Evolutionary conservation across 2,888 invertebrate genomes (phyloP), one percentile per base, ranked within the genome.

Genomic region (Calliphora vomitoria): DNA sequence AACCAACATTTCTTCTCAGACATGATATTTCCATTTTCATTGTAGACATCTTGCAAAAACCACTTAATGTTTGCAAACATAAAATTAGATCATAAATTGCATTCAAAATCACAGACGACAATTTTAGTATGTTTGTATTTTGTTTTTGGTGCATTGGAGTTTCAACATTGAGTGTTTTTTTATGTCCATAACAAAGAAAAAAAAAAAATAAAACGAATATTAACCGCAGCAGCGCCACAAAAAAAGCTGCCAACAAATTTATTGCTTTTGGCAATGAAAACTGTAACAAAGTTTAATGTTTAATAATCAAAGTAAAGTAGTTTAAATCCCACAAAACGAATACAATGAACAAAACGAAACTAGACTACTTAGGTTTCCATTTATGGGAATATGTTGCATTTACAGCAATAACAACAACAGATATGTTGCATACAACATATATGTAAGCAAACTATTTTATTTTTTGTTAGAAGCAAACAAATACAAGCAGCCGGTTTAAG

Each of bases 181-280:
- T 66, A 35, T 79, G 78, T 64, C 47, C 78, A 78, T 38, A 68
- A 15, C 11, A 62, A 58, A 25, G 50, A 5, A 18, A 1, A 60
- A 55, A 44, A 35, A 35, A 5, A 35, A 35, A 35, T 5, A 35
- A 35, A 35, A 35, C 5, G 35, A 38, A 18, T 35, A 66, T 3
- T 41, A 47, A 35, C 13, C 18, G 15, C 25, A 44, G 8, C 60
- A 79, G 58, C 10, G 38, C 20, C 47, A 62, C 38, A 53, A 47
- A 41, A 20, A 75, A 75, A 64, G 35, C 20, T 76, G 62, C 31
- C 20, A 44, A 58, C 41, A 31, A 74, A 66, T 68, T 47, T 66
- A 68, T 68, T 35, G 62, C 69, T 75, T 64, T 62, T 81, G 80
- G 69, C 69, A 80, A 75, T 85, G 85, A 85, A 85, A 85, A 80